Evolutionary conservation across 2,797 vertebrate genomes (phyloP).

Genomic region (Lindbergichthys nudifrons): DNA sequence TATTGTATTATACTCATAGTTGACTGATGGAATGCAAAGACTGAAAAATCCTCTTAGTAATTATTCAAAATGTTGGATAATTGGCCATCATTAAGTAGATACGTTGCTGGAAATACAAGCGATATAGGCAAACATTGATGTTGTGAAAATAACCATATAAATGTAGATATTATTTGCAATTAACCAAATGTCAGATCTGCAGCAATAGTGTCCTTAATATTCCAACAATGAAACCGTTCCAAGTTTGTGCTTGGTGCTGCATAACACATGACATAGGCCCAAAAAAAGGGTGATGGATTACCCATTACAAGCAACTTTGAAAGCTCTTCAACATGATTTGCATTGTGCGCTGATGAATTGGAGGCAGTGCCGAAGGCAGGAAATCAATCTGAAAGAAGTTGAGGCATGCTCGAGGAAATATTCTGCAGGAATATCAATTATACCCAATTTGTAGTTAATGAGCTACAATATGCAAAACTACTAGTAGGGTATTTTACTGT

Average conservation of each 20-base stretch:
- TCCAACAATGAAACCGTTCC: not conserved
- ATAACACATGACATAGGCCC: not conserved
- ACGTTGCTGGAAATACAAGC: not conserved
- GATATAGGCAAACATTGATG: not conserved
- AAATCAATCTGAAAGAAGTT: conserved; percentile 26
- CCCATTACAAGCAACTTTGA: conserved; percentile 20
- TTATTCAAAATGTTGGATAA: not conserved
- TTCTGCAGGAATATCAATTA: conserved; percentile 5
- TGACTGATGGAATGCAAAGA: not conserved
- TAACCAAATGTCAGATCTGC: not conserved
- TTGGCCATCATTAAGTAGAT: not conserved
- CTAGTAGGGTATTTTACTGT: conserved; percentile 3
- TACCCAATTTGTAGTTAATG: conserved; percentile 6
- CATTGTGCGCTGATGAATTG: conserved; percentile 36
- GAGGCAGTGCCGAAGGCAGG: conserved; percentile 14
- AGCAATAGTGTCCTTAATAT: not conserved
- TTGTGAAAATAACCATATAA: not conserved
- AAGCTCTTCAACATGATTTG: conserved; percentile 30
- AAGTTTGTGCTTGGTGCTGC: not conserved
- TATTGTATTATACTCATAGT: not conserved
- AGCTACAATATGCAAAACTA: conserved; percentile 15
- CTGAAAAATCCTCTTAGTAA: not conserved
- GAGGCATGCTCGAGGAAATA: conserved; percentile 24
- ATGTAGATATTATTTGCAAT: not conserved
- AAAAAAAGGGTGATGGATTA: conserved; percentile 27